phyloP scores from a whole-genome alignment of 2,113 vertebrate species.

The Gallinago jamesoni region DNA sequence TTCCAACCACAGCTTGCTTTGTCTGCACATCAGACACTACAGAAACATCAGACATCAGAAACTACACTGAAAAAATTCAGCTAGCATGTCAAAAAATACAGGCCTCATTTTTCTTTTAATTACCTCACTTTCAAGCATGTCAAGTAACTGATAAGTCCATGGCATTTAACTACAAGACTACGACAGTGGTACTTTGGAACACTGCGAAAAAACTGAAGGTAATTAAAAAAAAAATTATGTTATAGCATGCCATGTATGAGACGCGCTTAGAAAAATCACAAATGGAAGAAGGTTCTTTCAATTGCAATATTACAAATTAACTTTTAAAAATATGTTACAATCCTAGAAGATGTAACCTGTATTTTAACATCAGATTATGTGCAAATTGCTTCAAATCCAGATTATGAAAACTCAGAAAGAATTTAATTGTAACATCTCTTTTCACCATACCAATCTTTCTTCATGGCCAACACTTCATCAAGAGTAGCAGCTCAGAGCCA shows the following conservation, averaged over 20 bases:
- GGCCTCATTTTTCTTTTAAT: background rate
- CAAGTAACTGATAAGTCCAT: background rate
- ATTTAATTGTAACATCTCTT: background rate
- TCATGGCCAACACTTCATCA: background rate
- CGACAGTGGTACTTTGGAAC: background rate
- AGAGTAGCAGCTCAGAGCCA: background rate
- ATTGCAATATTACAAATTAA: background rate
- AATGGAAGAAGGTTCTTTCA: background rate
- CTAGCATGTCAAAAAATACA: background rate
- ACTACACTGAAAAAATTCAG: background rate
- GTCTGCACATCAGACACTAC: background rate
- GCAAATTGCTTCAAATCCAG: background rate
- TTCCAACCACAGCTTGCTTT: background rate
- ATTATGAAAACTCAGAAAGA: background rate
- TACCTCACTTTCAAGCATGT: background rate
- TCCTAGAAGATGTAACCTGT: fast-evolving
- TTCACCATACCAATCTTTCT: background rate
- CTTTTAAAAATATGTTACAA: background rate
- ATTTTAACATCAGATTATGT: background rate
- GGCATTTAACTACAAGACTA: background rate
- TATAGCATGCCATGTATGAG: background rate
- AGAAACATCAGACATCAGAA: background rate
- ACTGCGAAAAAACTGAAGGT: background rate
- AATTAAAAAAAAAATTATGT: background rate
- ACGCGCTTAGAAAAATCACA: background rate